Evolutionary conservation across 2,888 invertebrate genomes (phyloP).

Genomic region (Macrosoma leucophasiata): DNA sequence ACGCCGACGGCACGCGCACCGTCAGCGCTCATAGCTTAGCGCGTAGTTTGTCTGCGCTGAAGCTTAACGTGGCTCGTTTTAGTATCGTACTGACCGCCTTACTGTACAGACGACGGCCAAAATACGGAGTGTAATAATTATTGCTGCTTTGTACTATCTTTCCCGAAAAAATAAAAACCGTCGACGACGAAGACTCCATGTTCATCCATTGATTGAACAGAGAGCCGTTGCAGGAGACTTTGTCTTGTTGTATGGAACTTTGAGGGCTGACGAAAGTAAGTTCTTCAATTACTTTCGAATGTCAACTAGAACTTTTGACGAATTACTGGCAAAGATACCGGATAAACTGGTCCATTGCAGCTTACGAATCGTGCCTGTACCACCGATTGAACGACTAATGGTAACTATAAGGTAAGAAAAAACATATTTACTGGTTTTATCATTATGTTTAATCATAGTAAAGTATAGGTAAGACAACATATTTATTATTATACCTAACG

Average conservation of each 20-base stretch:
- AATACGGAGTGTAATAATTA: too few species aligned
- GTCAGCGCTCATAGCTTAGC: too few species aligned
- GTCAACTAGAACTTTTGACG: slow-evolving; percentile 30
- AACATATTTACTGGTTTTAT: too few species aligned
- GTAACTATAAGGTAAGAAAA: slow-evolving; percentile 28
- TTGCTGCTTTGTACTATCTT: background rate
- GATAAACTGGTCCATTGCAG: slow-evolving; percentile 31
- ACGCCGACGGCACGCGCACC: too few species aligned
- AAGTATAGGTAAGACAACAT: too few species aligned
- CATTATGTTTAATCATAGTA: too few species aligned
- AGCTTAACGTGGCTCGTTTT: too few species aligned
- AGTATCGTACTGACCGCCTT: too few species aligned
- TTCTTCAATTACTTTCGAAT: slow-evolving; percentile 30
- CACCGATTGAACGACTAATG: slow-evolving; percentile 22
- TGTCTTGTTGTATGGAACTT: slow-evolving; percentile 23
- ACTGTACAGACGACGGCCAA: too few species aligned
- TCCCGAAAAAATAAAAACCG: slow-evolving; percentile 4
- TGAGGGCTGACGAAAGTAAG: slow-evolving; percentile 25
- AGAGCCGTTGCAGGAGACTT: slow-evolving; percentile 21
- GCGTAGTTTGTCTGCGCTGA: too few species aligned
- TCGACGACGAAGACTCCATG: slow-evolving; percentile 20
- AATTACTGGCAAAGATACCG: slow-evolving; percentile 29
- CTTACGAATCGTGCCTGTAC: slow-evolving; percentile 27
- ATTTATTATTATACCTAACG: too few species aligned
- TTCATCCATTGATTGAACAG: slow-evolving; percentile 29